Conservation (phyloP, 2,113 vertebrate species). For the Merops nubicus region DNA sequence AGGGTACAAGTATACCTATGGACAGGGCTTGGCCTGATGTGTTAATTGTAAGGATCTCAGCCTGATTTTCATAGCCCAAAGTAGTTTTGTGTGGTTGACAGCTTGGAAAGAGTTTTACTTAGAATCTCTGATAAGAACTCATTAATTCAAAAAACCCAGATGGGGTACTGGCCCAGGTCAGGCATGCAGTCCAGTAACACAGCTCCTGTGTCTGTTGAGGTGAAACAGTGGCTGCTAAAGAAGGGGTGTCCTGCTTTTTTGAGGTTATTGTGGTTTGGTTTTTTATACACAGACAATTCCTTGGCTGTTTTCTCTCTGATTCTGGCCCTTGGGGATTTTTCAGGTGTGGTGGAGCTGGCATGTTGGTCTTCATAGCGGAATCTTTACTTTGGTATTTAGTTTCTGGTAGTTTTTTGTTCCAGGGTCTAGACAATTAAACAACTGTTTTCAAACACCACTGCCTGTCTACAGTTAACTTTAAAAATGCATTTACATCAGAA, state of each 20-base stretch:
- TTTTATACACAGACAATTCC: not conserved
- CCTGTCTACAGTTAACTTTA: not conserved
- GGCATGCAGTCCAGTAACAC: not conserved
- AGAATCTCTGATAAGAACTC: not conserved
- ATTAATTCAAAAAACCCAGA: accelerated
- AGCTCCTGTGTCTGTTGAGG: not conserved
- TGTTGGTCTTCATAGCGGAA: not conserved
- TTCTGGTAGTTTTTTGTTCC: not conserved
- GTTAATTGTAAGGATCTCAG: not conserved
- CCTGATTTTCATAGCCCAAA: not conserved
- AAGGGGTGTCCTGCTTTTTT: not conserved
- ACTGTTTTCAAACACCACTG: not conserved
- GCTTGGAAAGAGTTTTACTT: not conserved
- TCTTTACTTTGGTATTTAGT: not conserved
- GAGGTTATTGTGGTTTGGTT: not conserved
- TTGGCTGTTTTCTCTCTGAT: not conserved
- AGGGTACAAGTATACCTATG: not conserved
- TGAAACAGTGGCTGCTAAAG: not conserved
- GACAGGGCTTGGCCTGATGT: not conserved
- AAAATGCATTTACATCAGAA: not conserved
- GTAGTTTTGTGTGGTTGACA: not conserved
- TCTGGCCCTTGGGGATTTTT: accelerated
- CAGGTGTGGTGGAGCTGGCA: not conserved
- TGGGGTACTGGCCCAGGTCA: not conserved
- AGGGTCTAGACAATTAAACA: not conserved